These are phyloP conservation scores for Margarornis squamiger DNA, from an alignment of 2,797 vertebrate genomes.

Conservation along the genomic window DNA sequence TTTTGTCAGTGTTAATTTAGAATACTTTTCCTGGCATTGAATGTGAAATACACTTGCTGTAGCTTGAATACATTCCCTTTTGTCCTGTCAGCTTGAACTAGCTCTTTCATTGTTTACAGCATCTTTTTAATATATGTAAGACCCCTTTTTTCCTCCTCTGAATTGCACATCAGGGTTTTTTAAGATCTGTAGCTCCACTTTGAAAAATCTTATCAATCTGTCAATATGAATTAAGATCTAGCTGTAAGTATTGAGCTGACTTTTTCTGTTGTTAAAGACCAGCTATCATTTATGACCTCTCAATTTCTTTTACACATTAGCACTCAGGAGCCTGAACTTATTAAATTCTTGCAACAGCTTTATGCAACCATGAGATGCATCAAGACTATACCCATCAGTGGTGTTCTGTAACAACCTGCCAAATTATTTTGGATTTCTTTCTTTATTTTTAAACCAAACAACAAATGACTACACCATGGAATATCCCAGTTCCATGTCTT, in stretches of 20 bases:
- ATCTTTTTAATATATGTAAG: not conserved
- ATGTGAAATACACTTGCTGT: slow-evolving; percentile 21
- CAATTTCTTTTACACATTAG: not conserved
- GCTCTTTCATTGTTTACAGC: not conserved
- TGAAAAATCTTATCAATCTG: not conserved
- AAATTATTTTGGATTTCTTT: not conserved
- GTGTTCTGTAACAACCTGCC: not conserved
- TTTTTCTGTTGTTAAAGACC: not conserved
- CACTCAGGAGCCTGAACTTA: not conserved
- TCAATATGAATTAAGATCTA: not conserved
- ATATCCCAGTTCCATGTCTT: not conserved
- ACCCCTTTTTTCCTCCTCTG: not conserved
- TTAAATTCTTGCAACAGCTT: not conserved
- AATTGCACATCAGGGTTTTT: not conserved
- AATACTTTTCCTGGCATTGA: slow-evolving; percentile 17
- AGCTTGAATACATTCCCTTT: slow-evolving; percentile 36
- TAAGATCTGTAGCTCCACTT: not conserved
- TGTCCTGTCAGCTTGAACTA: slow-evolving; percentile 8
- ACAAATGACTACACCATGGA: not conserved
- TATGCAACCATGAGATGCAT: not conserved
- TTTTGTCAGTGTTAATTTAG: not conserved
- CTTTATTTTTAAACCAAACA: not conserved
- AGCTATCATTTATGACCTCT: not conserved
- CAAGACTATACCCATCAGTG: not conserved
- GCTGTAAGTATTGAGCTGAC: not conserved